Evolutionary conservation across 2,888 invertebrate genomes (phyloP).

Genomic region (Platycheirus albimanus): DNA sequence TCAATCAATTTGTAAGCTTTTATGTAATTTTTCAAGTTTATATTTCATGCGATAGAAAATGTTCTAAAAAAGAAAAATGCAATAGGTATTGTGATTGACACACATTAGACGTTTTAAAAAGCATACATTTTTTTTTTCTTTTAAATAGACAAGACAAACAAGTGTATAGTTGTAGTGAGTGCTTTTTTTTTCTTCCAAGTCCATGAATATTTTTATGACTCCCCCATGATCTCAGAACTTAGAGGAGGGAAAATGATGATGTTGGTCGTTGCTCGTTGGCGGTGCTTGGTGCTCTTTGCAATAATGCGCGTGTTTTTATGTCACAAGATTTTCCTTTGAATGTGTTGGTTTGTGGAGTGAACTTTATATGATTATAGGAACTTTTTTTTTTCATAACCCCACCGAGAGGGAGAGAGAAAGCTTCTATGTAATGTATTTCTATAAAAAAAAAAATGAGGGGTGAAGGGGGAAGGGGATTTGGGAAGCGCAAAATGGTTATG

Average conservation of each 20-base stretch:
- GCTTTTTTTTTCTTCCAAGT: not conserved
- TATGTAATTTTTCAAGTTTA: slow-evolving; percentile 52
- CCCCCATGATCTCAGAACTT: slow-evolving; percentile 35
- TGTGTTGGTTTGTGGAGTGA: slow-evolving; percentile 6
- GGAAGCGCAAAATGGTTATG: too few species aligned
- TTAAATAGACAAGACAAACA: not conserved
- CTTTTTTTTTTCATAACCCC: not conserved
- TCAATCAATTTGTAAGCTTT: slow-evolving; percentile 31
- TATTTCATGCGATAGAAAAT: not conserved
- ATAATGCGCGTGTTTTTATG: slow-evolving; percentile 40
- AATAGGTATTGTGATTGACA: slow-evolving; percentile 32
- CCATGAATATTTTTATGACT: too few species aligned
- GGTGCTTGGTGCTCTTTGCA: slow-evolving; percentile 7
- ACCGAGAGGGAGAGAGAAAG: slow-evolving; percentile 6
- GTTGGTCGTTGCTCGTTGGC: not conserved
- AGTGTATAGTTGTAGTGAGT: slow-evolving; percentile 8
- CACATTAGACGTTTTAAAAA: slow-evolving; percentile 21
- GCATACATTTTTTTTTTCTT: not conserved
- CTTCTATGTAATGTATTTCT: not conserved
- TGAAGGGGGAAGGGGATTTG: too few species aligned
- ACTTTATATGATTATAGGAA: not conserved
- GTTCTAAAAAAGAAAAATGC: too few species aligned
- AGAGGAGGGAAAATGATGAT: slow-evolving; percentile 4
- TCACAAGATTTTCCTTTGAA: slow-evolving; percentile 6
- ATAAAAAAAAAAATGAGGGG: too few species aligned